These are phyloP conservation scores for Aphidoletes aphidimyza DNA, from an alignment of 2,888 invertebrate genomes.

Conservation along the genomic window DNA sequence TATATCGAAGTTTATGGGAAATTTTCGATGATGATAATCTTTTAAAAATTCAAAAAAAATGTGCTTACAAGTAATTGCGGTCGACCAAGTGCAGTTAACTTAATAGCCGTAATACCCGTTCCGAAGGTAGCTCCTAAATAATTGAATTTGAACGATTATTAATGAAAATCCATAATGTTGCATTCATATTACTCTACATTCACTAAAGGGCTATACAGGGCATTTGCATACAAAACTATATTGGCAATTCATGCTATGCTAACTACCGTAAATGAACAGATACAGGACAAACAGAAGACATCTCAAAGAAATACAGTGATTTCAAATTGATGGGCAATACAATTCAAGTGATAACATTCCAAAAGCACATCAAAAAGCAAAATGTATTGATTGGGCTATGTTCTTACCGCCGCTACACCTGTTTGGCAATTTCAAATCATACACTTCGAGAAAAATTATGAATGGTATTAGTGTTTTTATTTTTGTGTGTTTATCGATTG, in stretches of 20 bases:
- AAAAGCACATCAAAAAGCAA: constrained; percentile 2
- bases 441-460: constrained; percentile 51
- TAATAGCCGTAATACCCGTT: constrained; percentile 96
- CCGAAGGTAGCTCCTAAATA: constrained; percentile 82
- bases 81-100: constrained; percentile 95
- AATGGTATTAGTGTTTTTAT: constrained; percentile 4
- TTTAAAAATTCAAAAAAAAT: no score
- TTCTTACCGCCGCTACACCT: constrained; percentile 55
- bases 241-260: not conserved
- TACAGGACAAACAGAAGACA: not conserved
- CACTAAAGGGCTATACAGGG: not conserved
- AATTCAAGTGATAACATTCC: not conserved
- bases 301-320: not conserved
- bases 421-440: constrained; percentile 55
- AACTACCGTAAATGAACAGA: not conserved
- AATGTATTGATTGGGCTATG: constrained; percentile 10
- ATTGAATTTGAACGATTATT: not conserved
- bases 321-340: not conserved
- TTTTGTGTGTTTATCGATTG: not conserved
- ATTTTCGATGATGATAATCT: not conserved
- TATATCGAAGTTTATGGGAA: not conserved
- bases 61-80: constrained; percentile 89
- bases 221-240: not conserved
- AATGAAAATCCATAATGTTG: not conserved
- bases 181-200: not conserved